These are phyloP conservation scores for Ginglymostoma cirratum DNA, from an alignment of 2,113 vertebrate species.

Conservation along the genomic window DNA sequence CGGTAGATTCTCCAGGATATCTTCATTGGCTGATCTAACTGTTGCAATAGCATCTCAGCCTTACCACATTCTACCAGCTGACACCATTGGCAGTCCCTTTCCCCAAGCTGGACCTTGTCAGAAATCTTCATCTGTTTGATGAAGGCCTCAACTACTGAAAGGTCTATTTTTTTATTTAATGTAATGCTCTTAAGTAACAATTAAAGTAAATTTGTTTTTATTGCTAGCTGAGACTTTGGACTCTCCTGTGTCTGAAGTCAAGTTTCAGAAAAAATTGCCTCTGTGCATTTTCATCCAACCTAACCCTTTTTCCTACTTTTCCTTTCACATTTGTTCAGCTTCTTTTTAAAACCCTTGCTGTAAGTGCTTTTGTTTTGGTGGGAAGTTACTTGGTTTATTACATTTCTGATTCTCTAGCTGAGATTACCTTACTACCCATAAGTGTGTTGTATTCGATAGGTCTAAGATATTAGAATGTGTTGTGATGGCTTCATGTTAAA, in stretches of 20 bases:
- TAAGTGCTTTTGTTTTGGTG: neutral
- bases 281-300: neutral
- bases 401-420: neutral
- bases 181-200: neutral
- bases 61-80: neutral
- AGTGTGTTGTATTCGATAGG: neutral
- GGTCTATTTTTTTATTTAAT: neutral
- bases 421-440: neutral
- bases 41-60: neutral
- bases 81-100: neutral
- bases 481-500: too few species aligned
- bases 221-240: neutral
- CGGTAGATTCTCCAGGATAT: neutral
- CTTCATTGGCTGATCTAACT: neutral
- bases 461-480: neutral
- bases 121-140: neutral
- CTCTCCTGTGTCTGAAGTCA: neutral
- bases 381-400: neutral
- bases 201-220: neutral
- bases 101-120: neutral
- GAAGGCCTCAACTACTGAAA: too few species aligned
- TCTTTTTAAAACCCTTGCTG: neutral
- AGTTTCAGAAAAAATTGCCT: neutral
- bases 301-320: neutral
- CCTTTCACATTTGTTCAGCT: neutral